Percentiles rank a stretch among this genome's conserved stretches.
Evolutionary conservation across 2,888 invertebrate genomes (phyloP).

Genomic region (Priocnemis perturbator): DNA sequence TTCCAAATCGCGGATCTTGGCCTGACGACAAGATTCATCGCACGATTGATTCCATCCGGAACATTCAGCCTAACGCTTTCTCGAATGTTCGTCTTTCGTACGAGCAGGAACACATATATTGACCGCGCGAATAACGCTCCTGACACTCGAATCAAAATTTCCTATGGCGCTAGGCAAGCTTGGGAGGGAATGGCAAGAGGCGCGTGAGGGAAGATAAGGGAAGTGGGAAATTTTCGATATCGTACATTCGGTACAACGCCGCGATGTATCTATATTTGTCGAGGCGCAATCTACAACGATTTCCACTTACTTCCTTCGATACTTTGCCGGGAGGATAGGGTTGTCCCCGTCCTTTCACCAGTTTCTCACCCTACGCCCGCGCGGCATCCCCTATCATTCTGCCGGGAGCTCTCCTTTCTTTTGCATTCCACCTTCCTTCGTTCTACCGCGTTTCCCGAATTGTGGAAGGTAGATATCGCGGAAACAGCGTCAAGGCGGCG

Average conservation of each 20-base stretch:
- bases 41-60: too few relatives aligned
- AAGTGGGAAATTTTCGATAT: conserved; percentile 40
- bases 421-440: conserved; percentile 39
- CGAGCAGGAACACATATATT: background rate
- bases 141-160: conserved; percentile 36
- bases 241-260: conserved; percentile 18
- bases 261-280: conserved; percentile 52
- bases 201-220: conserved; percentile 16
- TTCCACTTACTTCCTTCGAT: conserved; percentile 64
- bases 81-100: background rate
- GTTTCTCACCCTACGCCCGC: conserved; percentile 24
- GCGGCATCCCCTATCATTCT: conserved; percentile 17
- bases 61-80: too few relatives aligned
- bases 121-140: background rate
- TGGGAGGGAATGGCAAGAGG: background rate
- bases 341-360: background rate
- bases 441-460: conserved; percentile 36
- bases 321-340: conserved; percentile 44
- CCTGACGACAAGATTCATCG: conserved; percentile 24
- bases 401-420: conserved; percentile 31
- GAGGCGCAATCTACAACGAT: conserved; percentile 62
- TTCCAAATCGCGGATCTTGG: conserved; percentile 13
- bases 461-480: conserved; percentile 43
- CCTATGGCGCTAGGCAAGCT: conserved; percentile 21
- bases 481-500: conserved; percentile 60